These are phyloP conservation scores for Chrysotoxum bicinctum DNA, from an alignment of 2,888 invertebrate genomes.

Conservation along the genomic window DNA sequence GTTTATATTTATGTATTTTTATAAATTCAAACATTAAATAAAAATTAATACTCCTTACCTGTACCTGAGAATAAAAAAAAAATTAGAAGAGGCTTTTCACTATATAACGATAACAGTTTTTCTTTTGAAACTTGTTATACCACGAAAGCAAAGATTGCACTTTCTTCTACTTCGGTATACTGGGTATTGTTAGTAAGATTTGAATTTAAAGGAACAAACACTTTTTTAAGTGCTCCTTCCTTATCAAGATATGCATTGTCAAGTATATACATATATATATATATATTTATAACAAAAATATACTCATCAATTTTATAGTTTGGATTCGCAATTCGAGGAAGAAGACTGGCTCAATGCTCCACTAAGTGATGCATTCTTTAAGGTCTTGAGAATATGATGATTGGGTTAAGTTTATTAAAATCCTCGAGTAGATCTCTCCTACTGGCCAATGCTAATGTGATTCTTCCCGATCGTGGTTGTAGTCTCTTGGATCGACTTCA, in stretches of 20 bases:
- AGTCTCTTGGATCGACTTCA: conserved; percentile 21
- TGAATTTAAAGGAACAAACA: background rate
- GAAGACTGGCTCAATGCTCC: conserved; percentile 50
- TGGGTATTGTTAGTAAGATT: background rate
- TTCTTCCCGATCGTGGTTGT: conserved; percentile 39
- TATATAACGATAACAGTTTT: too few species aligned
- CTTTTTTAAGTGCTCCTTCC: too few species aligned
- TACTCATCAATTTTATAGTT: conserved; percentile 1
- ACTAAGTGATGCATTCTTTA: conserved; percentile 46
- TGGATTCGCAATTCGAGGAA: conserved; percentile 36
- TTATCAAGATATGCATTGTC: background rate
- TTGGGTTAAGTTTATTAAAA: conserved; percentile 60
- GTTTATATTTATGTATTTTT: too few species aligned
- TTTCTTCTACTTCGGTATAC: background rate
- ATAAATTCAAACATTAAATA: too few species aligned
- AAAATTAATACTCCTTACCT: too few species aligned
- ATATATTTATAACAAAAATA: background rate
- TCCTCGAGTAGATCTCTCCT: conserved; percentile 66
- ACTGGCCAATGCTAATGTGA: conserved; percentile 54
- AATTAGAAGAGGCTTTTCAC: too few species aligned
- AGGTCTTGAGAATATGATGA: conserved; percentile 42
- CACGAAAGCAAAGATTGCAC: too few species aligned
- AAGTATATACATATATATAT: background rate
- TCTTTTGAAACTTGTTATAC: too few species aligned
- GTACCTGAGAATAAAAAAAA: too few species aligned